Evolutionary conservation across 1,140 invertebrate genomes (phyloP).

Genomic region (Phocides pigmalion): DNA sequence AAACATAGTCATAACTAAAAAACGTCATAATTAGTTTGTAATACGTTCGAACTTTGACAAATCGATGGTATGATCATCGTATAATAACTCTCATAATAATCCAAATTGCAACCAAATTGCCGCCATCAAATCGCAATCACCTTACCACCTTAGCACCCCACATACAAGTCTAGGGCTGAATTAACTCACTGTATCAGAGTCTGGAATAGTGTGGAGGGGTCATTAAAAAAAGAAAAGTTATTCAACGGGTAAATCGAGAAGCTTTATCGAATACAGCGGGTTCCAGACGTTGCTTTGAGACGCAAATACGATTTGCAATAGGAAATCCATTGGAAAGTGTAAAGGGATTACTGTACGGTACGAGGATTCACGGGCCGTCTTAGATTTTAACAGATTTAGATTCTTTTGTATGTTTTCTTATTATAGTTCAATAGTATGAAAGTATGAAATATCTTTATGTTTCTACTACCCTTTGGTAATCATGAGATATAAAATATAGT

Average conservation of each 20-base stretch:
- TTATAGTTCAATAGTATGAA: constrained; percentile 1
- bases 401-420: constrained; percentile 35
- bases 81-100: too few relatives aligned
- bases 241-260: neutral
- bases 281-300: constrained; percentile 44
- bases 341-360: constrained; percentile 50
- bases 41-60: too few relatives aligned
- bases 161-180: neutral
- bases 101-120: too few relatives aligned
- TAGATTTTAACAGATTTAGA: constrained; percentile 33
- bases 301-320: constrained; percentile 57
- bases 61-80: too few relatives aligned
- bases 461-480: too few relatives aligned
- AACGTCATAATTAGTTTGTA: too few relatives aligned
- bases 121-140: too few relatives aligned
- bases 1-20: too few relatives aligned
- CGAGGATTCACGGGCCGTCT: constrained; percentile 36
- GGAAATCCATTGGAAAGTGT: constrained; percentile 60
- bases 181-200: neutral
- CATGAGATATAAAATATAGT: too few relatives aligned
- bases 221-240: neutral
- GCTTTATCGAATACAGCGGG: constrained; percentile 1
- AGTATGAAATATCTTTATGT: neutral
- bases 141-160: too few relatives aligned
- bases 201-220: neutral